Evolutionary conservation across 2,113 vertebrate genomes (phyloP), one percentile per base, ranked within the genome.

Genomic region (Cavia aperea): DNA sequence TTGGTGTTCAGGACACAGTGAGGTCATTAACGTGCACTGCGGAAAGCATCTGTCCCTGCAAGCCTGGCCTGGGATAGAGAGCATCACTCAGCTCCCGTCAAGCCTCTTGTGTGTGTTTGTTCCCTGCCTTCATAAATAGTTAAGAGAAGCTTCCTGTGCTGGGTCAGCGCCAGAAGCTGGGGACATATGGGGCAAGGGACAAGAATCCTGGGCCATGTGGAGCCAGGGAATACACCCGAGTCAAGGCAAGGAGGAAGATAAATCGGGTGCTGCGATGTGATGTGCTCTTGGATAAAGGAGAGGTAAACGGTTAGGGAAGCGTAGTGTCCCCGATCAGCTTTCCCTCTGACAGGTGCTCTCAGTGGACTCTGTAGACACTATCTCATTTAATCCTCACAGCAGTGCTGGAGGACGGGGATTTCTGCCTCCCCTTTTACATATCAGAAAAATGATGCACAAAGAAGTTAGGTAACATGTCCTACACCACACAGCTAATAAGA

Each of bases 21-120:
- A 77, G n/a, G 39, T 77, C 58, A 68, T 16, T 83, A 29, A 29
- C 15, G 6, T 3, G 24, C 15, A 23, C 51, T 7, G 0, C 7
- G n/a, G 43, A 79, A 79, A 86, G 23, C 12, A 26, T 23, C 26
- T 39, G 11, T 23, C 62, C 51, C 85, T 26, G 39, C 26, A 5
- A 1, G 6, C 75, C 86, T 18, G 51, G 33, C 84, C 39, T 49
- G 68, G 72, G 33, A 26, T 51, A 5, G 18, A 72, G 63, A 73
- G 16, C 29, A 39, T 1, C 0, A 9, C 46, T 39, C 3, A 39
- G 11, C 23, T 72, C 14, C 33, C 36, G 12, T 0, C 6, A 24
- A 51, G 39, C 39, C 29, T 46, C 65, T 29, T 46, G 0, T 21
- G 7, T 2, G 31, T 43, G 9, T 36, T 24, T 51, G 24, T 31